Conservation (phyloP, 2,797 vertebrate genomes). For the Falco peregrinus region DNA sequence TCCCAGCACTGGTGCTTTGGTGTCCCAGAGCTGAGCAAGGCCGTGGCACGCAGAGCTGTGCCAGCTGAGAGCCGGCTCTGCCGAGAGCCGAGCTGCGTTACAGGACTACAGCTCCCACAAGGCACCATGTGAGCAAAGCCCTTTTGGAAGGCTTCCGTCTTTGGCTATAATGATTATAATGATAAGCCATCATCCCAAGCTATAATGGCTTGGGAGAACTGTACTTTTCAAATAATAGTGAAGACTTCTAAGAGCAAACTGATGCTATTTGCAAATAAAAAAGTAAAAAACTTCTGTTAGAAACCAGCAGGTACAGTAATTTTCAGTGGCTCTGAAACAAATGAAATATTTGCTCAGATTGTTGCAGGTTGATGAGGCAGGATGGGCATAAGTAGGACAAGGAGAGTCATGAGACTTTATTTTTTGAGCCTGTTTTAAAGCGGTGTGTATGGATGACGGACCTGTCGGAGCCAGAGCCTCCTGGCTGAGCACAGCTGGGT, state of each 20-base stretch:
- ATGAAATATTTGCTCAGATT: background rate
- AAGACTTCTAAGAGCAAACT: background rate
- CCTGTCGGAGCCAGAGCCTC: background rate
- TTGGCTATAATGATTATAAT: background rate
- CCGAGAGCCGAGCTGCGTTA: fast-evolving
- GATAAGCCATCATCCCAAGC: too few relatives aligned
- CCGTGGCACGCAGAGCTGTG: background rate
- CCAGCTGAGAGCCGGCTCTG: fast-evolving
- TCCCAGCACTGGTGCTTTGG: fast-evolving
- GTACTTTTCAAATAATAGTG: background rate
- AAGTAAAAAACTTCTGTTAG: background rate
- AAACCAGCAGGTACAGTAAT: background rate
- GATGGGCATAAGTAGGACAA: background rate
- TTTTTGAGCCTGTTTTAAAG: background rate
- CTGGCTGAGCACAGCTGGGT: background rate
- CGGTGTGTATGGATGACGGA: fast-evolving
- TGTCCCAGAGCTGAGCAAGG: fast-evolving
- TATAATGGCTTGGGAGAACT: background rate
- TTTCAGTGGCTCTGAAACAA: background rate
- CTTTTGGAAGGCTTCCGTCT: background rate
- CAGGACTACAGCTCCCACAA: constrained; percentile 3
- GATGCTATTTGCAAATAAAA: background rate
- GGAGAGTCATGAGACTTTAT: background rate
- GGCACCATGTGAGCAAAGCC: background rate
- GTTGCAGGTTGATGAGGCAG: background rate